Evolutionary conservation across 2,113 vertebrate genomes (phyloP), one percentile per base, ranked within the genome.

Genomic region (Sylvia atricapilla): DNA sequence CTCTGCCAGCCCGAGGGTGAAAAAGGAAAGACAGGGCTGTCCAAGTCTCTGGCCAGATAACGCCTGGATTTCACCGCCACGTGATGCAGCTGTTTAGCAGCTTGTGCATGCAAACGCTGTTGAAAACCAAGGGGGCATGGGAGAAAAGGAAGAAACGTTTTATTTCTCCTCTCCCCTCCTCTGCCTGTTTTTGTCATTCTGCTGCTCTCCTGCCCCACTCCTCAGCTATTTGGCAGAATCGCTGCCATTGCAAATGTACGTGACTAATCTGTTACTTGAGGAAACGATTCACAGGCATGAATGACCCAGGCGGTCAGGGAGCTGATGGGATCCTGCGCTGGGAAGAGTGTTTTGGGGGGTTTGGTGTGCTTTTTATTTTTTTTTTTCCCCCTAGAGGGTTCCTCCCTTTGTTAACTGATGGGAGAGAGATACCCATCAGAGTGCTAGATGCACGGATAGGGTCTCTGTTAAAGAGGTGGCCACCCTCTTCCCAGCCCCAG

Each of bases 261-360:
- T 96, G 95, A 96, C 95, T 96, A 93, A 95, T 95, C 88, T 97
- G 90, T 56, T 95, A 90, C 90, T 97, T 95, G 85, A 95, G 90
- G 92, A 92, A 96, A 76, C 31, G 5, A 95, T 87, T 94, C 93
- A 55, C 91, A 96, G 83, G 87, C 95, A 68, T 43, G 73, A 84
- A 87, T 92, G 92, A 92, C 83, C 90, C 31, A 64, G 83, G 62
- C 90, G 60, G n/a, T 78, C 73, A 81, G 80, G 80, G 81, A 96
- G 83, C 92, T 53, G 78, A 69, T 66, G 90, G 63, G 31, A 90
- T 88, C 69, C 74, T 85, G 63, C 49, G 78, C 84, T 90, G 79
- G 53, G 80, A 80, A 70, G 87, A 88, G 67, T 24, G 35, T 39
- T 55, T 69, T 31, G 56, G 41, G 39, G 31, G 17, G 25, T 22